Conservation (phyloP, 2,797 vertebrate genomes). For the Semotilus atromaculatus region DNA sequence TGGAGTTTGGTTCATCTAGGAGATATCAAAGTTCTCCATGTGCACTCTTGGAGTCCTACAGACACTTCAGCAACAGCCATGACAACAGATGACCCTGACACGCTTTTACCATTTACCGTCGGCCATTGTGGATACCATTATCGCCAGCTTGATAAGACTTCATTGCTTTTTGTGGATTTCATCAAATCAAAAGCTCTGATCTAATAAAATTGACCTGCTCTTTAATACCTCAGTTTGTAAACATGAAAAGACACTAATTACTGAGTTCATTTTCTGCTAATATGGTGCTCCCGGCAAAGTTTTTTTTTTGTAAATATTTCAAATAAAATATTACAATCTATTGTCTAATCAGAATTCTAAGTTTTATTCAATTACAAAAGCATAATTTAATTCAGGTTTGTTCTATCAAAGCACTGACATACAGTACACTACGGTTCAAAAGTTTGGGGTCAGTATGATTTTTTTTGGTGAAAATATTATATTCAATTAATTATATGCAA, state of each 20-base stretch:
- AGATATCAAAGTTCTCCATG: conserved; percentile 15
- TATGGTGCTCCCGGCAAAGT: conserved; percentile 69
- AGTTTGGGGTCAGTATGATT: not conserved
- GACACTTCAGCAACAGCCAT: not conserved
- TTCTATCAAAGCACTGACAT: not conserved
- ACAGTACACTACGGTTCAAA: not conserved
- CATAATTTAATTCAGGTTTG: not conserved
- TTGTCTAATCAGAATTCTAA: conserved; percentile 56
- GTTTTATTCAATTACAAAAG: conserved; percentile 52
- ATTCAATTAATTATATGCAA: not conserved
- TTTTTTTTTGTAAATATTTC: conserved; percentile 81
- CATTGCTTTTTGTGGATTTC: conserved; percentile 68
- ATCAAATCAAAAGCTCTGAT: conserved; percentile 61
- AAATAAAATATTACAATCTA: conserved; percentile 79
- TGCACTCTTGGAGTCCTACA: not conserved
- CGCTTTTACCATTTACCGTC: conserved; percentile 39
- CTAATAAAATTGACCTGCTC: conserved; percentile 71
- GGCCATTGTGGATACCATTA: conserved; percentile 60
- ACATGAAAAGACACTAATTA: conserved; percentile 64
- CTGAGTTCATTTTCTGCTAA: conserved; percentile 58
- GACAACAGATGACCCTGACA: conserved; percentile 29
- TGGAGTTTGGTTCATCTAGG: not conserved
- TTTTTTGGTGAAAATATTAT: not conserved
- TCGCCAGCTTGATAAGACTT: conserved; percentile 36
- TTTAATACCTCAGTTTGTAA: conserved; percentile 66